phyloP scores from a whole-genome alignment of 2,797 vertebrate genomes.

The Arvicola amphibius region DNA sequence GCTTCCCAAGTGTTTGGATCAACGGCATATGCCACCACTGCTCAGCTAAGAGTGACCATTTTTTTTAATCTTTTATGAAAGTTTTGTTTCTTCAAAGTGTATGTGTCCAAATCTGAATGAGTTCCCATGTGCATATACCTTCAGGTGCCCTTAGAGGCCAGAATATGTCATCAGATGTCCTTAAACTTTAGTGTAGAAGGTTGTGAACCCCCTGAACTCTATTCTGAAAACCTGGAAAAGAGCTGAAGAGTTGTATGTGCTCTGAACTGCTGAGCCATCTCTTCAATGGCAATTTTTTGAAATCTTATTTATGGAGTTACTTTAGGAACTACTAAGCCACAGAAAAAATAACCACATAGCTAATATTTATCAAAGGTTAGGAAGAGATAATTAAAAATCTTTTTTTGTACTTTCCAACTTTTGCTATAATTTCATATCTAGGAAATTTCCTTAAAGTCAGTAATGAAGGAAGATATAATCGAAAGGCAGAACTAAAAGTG shows the following conservation, averaged over 20 bases:
- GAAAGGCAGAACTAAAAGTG: slow-evolving; percentile 7
- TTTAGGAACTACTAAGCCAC: not conserved
- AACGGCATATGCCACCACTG: no score
- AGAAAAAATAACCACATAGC: not conserved
- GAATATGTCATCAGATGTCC: not conserved
- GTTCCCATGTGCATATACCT: not conserved
- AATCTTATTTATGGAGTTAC: not conserved
- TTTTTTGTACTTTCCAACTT: slow-evolving; percentile 10
- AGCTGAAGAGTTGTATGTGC: not conserved
- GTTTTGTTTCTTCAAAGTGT: not conserved
- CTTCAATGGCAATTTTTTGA: not conserved
- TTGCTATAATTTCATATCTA: slow-evolving; percentile 32
- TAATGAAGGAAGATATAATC: not conserved
- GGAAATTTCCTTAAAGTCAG: slow-evolving; percentile 12
- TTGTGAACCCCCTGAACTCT: no score
- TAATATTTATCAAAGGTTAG: slow-evolving; percentile 18
- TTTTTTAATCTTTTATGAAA: not conserved
- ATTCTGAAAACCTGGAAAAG: not conserved
- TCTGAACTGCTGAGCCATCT: not conserved
- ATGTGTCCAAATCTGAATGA: not conserved
- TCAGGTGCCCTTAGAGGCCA: not conserved
- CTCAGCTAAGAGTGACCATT: not conserved
- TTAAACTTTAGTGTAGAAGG: not conserved
- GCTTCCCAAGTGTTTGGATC: no score
- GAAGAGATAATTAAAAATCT: slow-evolving; percentile 30